These are phyloP conservation scores for Melinaea menophilus DNA, from an alignment of 2,888 invertebrate species.

Conservation along the genomic window DNA sequence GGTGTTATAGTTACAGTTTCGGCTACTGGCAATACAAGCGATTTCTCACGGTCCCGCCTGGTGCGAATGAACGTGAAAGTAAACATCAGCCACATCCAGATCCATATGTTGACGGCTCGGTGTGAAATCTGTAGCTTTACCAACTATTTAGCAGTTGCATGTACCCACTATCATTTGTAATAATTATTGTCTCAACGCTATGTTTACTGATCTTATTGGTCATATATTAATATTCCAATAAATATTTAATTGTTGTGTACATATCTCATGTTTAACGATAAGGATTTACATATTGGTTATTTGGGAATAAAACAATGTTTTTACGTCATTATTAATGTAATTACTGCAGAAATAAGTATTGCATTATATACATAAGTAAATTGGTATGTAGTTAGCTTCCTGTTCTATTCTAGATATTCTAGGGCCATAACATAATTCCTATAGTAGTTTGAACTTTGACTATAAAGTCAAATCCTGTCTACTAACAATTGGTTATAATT, in stretches of 20 bases:
- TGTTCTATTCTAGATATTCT: too few species aligned
- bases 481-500: too few species aligned
- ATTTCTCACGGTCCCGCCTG: conserved; percentile 72
- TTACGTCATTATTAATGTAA: too few species aligned
- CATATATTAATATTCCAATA: conserved; percentile 37
- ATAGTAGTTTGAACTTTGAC: too few species aligned
- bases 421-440: too few species aligned
- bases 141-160: conserved; percentile 72
- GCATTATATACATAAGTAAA: too few species aligned
- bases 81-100: conserved; percentile 76
- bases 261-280: not conserved
- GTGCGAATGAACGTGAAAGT: conserved; percentile 75
- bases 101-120: conserved; percentile 77
- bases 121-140: conserved; percentile 78
- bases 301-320: too few species aligned
- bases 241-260: not conserved
- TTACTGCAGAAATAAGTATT: too few species aligned
- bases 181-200: conserved; percentile 76
- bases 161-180: conserved; percentile 76
- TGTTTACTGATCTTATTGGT: conserved; percentile 65
- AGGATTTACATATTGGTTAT: not conserved
- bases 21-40: conserved; percentile 65
- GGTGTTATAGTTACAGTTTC: conserved; percentile 65
- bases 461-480: too few species aligned
- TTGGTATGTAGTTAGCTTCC: too few species aligned